Evolutionary conservation across 1,140 invertebrate genomes (phyloP), one percentile per base, ranked within the genome.

Genomic region (Hermetia illucens): DNA sequence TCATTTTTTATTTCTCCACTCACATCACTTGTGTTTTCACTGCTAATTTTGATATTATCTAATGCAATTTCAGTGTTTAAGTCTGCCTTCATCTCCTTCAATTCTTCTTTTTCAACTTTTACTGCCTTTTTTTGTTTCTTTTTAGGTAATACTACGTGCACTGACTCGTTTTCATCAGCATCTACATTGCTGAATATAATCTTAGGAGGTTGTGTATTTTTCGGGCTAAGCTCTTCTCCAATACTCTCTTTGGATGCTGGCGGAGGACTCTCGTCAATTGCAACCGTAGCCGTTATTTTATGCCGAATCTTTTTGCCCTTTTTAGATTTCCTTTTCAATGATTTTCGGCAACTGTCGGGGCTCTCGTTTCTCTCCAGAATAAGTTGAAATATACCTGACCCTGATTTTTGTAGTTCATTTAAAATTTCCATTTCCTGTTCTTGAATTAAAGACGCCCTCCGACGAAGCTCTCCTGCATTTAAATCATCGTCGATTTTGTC

Each of bases 401-500:
- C 47, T 1, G 55, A 58, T 21, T 60, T 52, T 30, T 58, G 53
- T 29, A 58, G 6, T 39, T 61, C 47, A 19, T 56, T 53, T 0
- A 60, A 31, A 12, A 58, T 44, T 39, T 58, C 52, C 34, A 52
- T 49, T 24, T 61, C 58, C 32, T 61, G 54, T 19, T 60, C 55
- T 35, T 55, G 55, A 10, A 61, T 60, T 4, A 61, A 44, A 2
- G 55, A 58, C 4, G 58, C 58, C 0, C 58, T 45, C 4, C 57
- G 48, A 2, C 58, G 43, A 22, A 61, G 37, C 13, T 53, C 57
- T 0, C 66, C 66, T 1, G 67, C 66, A 53, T 69, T 69, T 13
- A 69, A 43, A 45, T 69, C 67, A 34, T 68, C 64, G 36, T 65
- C 52, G 21, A 66, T 62, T 33, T 60, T 53, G 16, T 66, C 62